Evolutionary conservation across 1,140 invertebrate species (phyloP).

Genomic region (Platorchestia sp.): DNA sequence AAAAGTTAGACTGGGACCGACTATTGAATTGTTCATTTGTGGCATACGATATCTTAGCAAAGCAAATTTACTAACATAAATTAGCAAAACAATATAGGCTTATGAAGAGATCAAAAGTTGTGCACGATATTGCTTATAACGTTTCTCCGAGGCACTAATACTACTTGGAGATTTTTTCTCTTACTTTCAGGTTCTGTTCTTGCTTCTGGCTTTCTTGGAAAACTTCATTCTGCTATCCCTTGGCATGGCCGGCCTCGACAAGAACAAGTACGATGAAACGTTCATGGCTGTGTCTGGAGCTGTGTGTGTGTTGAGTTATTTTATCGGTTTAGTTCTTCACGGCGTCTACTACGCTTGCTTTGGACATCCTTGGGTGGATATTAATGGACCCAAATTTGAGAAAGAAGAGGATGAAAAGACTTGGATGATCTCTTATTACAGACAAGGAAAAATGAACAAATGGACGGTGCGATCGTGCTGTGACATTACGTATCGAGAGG

Average conservation of each 20-base stretch:
- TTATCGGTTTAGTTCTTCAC: constrained; percentile 64
- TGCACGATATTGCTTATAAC: no score
- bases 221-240: constrained; percentile 62
- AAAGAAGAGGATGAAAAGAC: constrained; percentile 63
- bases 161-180: background rate
- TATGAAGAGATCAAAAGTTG: no score
- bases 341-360: constrained; percentile 66
- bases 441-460: constrained; percentile 62
- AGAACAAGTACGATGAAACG: constrained; percentile 60
- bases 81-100: no score
- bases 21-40: no score
- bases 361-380: constrained; percentile 66
- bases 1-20: no score
- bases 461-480: constrained; percentile 64
- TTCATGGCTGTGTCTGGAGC: constrained; percentile 63
- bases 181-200: constrained; percentile 62
- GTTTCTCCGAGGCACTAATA: no score
- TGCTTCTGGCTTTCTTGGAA: constrained; percentile 64
- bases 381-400: constrained; percentile 65
- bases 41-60: no score
- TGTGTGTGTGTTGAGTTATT: constrained; percentile 62
- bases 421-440: constrained; percentile 62
- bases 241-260: constrained; percentile 61
- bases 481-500: constrained; percentile 57
- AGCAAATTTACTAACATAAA: no score